Percentiles rank a stretch among this genome's conserved stretches.
Evolutionary conservation across 2,797 vertebrate species (phyloP).

Genomic region (Lutjanus campechanus): DNA sequence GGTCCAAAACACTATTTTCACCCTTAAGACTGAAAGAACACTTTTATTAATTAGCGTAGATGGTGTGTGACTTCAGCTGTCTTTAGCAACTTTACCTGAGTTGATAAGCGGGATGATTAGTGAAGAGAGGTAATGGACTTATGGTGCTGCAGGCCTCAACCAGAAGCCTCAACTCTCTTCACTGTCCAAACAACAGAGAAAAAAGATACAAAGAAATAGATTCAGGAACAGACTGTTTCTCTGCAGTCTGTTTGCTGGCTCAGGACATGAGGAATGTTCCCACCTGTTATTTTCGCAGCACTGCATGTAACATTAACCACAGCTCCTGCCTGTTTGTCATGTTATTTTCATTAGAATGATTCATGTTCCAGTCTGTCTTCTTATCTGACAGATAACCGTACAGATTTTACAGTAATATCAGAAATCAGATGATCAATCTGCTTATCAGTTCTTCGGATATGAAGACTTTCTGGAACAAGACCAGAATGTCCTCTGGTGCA

Average conservation of each 20-base stretch:
- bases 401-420: slow-evolving; percentile 10
- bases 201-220: neutral
- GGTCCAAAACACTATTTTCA: too few relatives aligned
- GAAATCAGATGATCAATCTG: slow-evolving; percentile 8
- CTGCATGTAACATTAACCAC: slow-evolving; percentile 59
- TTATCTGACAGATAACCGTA: slow-evolving; percentile 14
- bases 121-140: too few relatives aligned
- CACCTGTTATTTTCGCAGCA: slow-evolving; percentile 34
- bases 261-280: slow-evolving; percentile 6
- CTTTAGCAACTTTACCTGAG: neutral
- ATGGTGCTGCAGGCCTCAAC: neutral
- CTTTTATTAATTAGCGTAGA: neutral
- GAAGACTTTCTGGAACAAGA: slow-evolving; percentile 46
- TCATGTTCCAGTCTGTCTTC: slow-evolving; percentile 44
- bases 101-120: neutral
- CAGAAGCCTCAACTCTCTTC: neutral
- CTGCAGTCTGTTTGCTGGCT: slow-evolving; percentile 13
- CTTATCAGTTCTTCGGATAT: slow-evolving; percentile 37
- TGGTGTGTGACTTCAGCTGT: neutral
- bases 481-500: slow-evolving; percentile 46
- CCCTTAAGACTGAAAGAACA: neutral
- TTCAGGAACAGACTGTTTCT: slow-evolving; percentile 18
- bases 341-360: slow-evolving; percentile 29
- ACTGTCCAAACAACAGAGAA: neutral
- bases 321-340: slow-evolving; percentile 38